Percentiles rank a stretch among this genome's conserved stretches.
Evolutionary conservation across 2,888 invertebrate genomes (phyloP).

Genomic region (Eristalis intricaria): DNA sequence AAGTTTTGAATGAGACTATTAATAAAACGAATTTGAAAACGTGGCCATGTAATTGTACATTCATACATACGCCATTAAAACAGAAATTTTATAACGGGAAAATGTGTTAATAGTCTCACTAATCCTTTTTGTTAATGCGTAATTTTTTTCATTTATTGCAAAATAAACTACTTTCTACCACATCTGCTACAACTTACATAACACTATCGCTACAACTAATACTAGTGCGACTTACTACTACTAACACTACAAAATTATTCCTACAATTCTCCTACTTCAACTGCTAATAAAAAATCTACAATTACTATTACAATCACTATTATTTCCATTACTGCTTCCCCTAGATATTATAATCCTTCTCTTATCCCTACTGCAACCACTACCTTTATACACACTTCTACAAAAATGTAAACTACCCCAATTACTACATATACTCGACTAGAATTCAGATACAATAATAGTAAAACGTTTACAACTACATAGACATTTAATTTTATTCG

Average conservation of each 20-base stretch:
- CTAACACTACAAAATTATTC: neutral
- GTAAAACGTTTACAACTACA: neutral
- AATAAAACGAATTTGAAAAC: slow-evolving; percentile 72
- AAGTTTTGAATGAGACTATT: slow-evolving; percentile 82
- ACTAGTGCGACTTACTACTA: slow-evolving; percentile 68
- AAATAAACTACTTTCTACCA: slow-evolving; percentile 67
- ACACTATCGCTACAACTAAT: slow-evolving; percentile 51
- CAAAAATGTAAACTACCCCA: neutral
- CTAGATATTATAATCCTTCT: neutral
- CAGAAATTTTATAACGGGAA: slow-evolving; percentile 47
- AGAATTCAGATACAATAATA: neutral
- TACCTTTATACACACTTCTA: neutral
- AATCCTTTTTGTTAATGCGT: slow-evolving; percentile 79
- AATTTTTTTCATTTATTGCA: slow-evolving; percentile 77
- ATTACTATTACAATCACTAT: neutral
- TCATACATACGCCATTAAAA: slow-evolving; percentile 53
- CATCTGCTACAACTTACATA: slow-evolving; percentile 60
- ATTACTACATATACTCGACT: neutral
- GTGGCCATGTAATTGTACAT: slow-evolving; percentile 48
- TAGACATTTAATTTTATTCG: slow-evolving; percentile 22
- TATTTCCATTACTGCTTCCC: neutral
- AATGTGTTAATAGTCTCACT: slow-evolving; percentile 80
- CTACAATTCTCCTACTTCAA: slow-evolving; percentile 52
- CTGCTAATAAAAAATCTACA: slow-evolving; percentile 49
- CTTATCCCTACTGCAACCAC: neutral